These are phyloP conservation scores for Trissoscelio sp. DNA, from an alignment of 2,888 invertebrate genomes.

Conservation along the genomic window DNA sequence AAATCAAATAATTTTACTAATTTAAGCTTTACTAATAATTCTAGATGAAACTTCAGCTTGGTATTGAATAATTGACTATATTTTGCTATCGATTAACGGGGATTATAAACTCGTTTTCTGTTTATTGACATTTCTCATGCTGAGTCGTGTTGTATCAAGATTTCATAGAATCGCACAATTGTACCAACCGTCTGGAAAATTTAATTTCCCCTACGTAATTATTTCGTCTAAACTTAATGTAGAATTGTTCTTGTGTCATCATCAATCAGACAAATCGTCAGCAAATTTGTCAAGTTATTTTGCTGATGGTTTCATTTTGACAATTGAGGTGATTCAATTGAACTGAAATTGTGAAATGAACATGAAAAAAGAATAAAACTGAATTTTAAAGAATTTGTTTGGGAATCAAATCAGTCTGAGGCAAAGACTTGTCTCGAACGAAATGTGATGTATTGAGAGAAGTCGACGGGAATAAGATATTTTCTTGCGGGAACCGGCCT, in stretches of 20 bases:
- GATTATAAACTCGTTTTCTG: constrained; percentile 36
- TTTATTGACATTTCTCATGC: constrained; percentile 26
- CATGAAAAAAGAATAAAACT: too few relatives aligned
- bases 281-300: constrained; percentile 72
- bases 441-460: constrained; percentile 35
- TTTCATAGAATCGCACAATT: neutral
- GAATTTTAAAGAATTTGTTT: too few relatives aligned
- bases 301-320: constrained; percentile 57
- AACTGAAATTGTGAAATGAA: constrained; percentile 18
- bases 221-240: neutral
- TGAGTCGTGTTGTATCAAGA: too few relatives aligned
- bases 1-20: neutral
- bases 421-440: neutral
- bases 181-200: neutral
- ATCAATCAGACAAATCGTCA: constrained; percentile 26
- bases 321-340: constrained; percentile 14
- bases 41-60: neutral
- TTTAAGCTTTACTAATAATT: too few relatives aligned
- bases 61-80: constrained; percentile 15
- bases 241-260: neutral
- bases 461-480: constrained; percentile 43
- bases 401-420: neutral
- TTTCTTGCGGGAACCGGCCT: constrained; percentile 58
- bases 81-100: constrained; percentile 32
- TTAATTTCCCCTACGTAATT: neutral